Percentiles rank a stretch among this genome's conserved stretches.
Conservation (phyloP, 1,140 invertebrate genomes). For the Drosophila sp. region DNA sequence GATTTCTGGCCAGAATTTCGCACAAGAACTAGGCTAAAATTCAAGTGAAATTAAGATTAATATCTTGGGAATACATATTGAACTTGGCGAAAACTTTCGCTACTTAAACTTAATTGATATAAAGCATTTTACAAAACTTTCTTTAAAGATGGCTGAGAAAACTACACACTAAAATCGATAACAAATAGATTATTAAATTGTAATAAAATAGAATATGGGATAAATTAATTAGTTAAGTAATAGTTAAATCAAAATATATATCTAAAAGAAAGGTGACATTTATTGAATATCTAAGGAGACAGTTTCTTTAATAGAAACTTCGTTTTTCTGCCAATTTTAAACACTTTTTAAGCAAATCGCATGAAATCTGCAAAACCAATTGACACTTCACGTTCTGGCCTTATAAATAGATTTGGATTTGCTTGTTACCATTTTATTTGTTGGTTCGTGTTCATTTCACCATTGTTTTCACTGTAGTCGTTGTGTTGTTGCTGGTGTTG, state of each 20-base stretch:
- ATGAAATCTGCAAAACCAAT: conserved; percentile 38
- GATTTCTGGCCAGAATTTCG: conserved; percentile 13
- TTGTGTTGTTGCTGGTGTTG: conserved; percentile 48
- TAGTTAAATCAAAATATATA: no score
- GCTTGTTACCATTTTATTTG: conserved; percentile 49
- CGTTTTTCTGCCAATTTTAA: conserved; percentile 24
- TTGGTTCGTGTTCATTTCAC: conserved; percentile 30
- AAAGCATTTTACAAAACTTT: no score
- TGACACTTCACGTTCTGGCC: conserved; percentile 52
- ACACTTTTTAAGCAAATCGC: conserved; percentile 18
- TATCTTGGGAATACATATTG: neutral
- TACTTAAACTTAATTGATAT: neutral
- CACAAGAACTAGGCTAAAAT: neutral
- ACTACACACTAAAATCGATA: no score
- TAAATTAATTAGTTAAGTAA: no score
- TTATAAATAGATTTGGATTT: conserved; percentile 59
- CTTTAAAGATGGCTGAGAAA: no score
- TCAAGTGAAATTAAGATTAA: neutral
- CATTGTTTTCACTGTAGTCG: conserved; percentile 43
- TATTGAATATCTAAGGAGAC: no score
- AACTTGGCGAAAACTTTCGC: neutral
- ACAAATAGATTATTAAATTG: no score
- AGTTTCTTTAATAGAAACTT: no score
- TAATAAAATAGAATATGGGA: no score
- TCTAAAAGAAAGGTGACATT: no score